These are phyloP conservation scores for Quadroppia sp. DNA, from an alignment of 2,888 invertebrate species.

Conservation along the genomic window DNA sequence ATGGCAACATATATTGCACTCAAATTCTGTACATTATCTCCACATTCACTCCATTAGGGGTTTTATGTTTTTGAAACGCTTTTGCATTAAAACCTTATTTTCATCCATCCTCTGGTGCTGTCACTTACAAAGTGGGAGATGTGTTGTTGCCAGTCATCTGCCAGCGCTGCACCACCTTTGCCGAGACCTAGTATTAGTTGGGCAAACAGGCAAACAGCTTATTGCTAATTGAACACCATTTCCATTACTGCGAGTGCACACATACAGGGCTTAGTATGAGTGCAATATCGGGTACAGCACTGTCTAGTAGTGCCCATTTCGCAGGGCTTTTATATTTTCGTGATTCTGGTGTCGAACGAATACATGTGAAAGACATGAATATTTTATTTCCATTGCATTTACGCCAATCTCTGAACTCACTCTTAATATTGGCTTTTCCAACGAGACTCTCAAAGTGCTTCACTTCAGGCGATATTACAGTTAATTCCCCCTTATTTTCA, in stretches of 20 bases:
- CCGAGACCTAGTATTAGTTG: conserved; percentile 21
- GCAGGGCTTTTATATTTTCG: too few relatives aligned
- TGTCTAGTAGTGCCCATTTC: too few relatives aligned
- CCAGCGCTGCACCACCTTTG: conserved; percentile 7
- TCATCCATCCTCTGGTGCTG: conserved; percentile 32
- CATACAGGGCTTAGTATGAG: neutral
- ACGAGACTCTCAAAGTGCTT: neutral
- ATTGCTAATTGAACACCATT: conserved; percentile 36
- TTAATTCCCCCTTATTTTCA: neutral
- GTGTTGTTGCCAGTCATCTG: neutral
- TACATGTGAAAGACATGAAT: too few relatives aligned
- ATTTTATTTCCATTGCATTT: conserved; percentile 37
- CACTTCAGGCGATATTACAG: neutral
- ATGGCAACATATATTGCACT: neutral
- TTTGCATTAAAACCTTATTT: conserved; percentile 31
- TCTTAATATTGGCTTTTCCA: conserved; percentile 9
- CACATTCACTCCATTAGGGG: conserved; percentile 20
- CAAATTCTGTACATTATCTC: neutral
- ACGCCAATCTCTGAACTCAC: conserved; percentile 32
- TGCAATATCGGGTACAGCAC: neutral
- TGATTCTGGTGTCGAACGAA: too few relatives aligned
- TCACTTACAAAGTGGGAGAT: conserved; percentile 16
- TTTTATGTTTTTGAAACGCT: conserved; percentile 8
- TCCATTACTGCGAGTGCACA: conserved; percentile 35
- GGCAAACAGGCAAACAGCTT: conserved; percentile 31